These are phyloP conservation scores for Pomatorhinus ruficollis DNA, from an alignment of 2,113 vertebrate species.

Conservation along the genomic window DNA sequence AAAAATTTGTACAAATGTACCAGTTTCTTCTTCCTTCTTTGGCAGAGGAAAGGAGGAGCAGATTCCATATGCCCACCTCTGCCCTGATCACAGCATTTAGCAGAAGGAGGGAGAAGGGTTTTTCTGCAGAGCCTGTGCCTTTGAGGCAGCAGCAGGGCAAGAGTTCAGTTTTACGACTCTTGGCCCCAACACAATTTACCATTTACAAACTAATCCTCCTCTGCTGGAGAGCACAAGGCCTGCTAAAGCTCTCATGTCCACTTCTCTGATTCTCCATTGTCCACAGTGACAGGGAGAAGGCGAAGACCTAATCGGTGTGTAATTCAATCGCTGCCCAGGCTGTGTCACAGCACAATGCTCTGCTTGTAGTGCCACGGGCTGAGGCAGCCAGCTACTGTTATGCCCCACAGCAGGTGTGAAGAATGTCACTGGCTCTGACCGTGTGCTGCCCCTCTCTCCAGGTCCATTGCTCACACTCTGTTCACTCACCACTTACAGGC, in stretches of 20 bases:
- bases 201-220: conserved; percentile 71
- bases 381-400: conserved; percentile 77
- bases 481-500: conserved; percentile 51
- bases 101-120: not conserved
- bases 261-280: conserved; percentile 71
- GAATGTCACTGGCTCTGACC: conserved; percentile 50
- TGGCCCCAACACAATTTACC: conserved; percentile 66
- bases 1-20: not conserved
- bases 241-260: conserved; percentile 64
- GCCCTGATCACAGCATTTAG: not conserved
- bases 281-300: conserved; percentile 57
- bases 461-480: not conserved
- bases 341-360: conserved; percentile 73
- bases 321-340: conserved; percentile 74
- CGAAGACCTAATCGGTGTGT: conserved; percentile 71
- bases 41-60: not conserved
- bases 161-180: conserved; percentile 59
- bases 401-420: conserved; percentile 82
- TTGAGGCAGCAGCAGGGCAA: conserved; percentile 65
- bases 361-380: conserved; percentile 73
- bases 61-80: not conserved
- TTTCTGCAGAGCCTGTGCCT: conserved; percentile 25
- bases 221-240: conserved; percentile 56
- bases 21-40: not conserved
- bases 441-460: conserved; percentile 65